Percentiles rank a stretch among this genome's conserved stretches.
phyloP scores from a whole-genome alignment of 2,888 invertebrate genomes.

The Mythimna loreyi region DNA sequence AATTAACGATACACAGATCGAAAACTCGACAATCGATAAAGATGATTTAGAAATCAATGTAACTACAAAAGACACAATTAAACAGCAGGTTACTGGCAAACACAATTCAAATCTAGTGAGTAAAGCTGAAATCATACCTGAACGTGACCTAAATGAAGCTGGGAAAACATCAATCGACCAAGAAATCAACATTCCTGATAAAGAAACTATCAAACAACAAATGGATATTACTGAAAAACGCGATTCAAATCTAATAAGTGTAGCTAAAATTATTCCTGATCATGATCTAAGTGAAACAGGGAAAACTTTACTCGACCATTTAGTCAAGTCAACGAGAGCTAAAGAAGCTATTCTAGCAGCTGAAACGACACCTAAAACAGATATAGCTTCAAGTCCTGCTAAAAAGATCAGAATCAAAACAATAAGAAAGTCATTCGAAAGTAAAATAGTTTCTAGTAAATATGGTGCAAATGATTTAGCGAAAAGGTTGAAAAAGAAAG shows the following conservation, averaged over 20 bases:
- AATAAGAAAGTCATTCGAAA: constrained; percentile 39
- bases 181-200: neutral
- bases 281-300: neutral
- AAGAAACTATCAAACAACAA: neutral
- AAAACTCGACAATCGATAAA: neutral
- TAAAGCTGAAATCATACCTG: neutral
- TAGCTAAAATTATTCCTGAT: neutral
- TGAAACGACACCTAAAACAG: neutral
- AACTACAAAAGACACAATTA: neutral
- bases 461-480: constrained; percentile 17
- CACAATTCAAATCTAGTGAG: neutral
- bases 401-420: constrained; percentile 21
- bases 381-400: neutral
- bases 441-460: constrained; percentile 42
- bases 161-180: constrained; percentile 10
- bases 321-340: constrained; percentile 3
- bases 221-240: neutral
- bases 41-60: neutral
- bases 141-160: neutral
- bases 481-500: neutral
- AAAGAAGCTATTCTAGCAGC: constrained; percentile 1
- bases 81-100: neutral
- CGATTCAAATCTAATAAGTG: neutral
- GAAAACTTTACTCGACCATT: constrained; percentile 19
- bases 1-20: constrained; percentile 8